phyloP scores from a whole-genome alignment of 2,888 invertebrate species.

The Caenorhabditis uteleia region DNA sequence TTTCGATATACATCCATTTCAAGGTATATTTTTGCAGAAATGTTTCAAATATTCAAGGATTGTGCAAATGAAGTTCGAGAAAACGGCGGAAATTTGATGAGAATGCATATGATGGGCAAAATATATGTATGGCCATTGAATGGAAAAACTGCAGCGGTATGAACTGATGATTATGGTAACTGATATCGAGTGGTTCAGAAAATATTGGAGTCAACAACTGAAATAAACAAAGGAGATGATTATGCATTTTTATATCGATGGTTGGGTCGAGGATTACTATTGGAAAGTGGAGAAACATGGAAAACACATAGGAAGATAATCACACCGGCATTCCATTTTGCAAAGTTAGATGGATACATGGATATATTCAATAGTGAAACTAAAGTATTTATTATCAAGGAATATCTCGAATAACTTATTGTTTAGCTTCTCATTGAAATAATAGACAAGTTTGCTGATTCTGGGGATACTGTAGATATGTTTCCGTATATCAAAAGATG shows the following conservation, averaged over 20 bases:
- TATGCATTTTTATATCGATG: slow-evolving; percentile 72
- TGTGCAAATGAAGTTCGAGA: slow-evolving; percentile 23
- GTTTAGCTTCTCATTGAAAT: slow-evolving; percentile 70
- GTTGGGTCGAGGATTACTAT: slow-evolving; percentile 72
- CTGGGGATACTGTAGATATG: slow-evolving; percentile 70
- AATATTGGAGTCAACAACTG: slow-evolving; percentile 65
- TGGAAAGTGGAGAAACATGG: slow-evolving; percentile 70
- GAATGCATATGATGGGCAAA: slow-evolving; percentile 16
- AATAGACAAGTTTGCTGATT: slow-evolving; percentile 63
- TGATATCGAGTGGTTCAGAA: slow-evolving; percentile 5
- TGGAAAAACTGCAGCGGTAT: slow-evolving; percentile 15
- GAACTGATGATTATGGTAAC: neutral
- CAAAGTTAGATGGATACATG: slow-evolving; percentile 71
- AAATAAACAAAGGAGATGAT: slow-evolving; percentile 69
- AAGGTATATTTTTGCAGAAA: too few relatives aligned
- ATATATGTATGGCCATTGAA: slow-evolving; percentile 34
- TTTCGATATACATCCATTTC: too few relatives aligned
- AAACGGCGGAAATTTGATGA: slow-evolving; percentile 18
- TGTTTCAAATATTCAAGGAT: slow-evolving; percentile 8
- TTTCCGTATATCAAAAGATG: slow-evolving; percentile 72
- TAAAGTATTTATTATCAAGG: too few relatives aligned
- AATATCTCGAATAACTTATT: too few relatives aligned
- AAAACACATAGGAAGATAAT: slow-evolving; percentile 71
- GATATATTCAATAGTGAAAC: slow-evolving; percentile 35
- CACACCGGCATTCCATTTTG: slow-evolving; percentile 74